These are phyloP conservation scores for Semibalanus balanoides DNA, from an alignment of 1,140 invertebrate species.

Conservation along the genomic window DNA sequence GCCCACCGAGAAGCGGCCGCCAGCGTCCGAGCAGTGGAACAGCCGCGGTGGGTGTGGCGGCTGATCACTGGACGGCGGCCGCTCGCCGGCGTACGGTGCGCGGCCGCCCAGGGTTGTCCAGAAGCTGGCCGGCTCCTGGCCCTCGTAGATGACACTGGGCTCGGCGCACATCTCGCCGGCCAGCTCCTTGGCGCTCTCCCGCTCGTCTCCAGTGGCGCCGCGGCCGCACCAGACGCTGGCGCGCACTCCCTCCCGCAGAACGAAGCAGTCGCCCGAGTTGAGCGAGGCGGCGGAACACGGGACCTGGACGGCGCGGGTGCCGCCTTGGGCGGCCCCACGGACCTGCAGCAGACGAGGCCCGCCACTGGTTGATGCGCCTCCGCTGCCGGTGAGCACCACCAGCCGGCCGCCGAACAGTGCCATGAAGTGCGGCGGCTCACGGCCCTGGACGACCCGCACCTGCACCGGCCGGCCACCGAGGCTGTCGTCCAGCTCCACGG, in stretches of 20 bases:
- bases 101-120: conserved; percentile 42
- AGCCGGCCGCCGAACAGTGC: conserved; percentile 77
- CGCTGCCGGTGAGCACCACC: conserved; percentile 46
- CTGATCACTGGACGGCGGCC: conserved; percentile 35
- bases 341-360: conserved; percentile 53
- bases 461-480: conserved; percentile 43
- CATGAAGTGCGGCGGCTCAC: conserved; percentile 78
- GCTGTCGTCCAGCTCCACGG: conserved; percentile 47
- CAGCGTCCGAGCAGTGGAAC: conserved; percentile 51
- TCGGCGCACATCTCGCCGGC: conserved; percentile 25
- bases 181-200: conserved; percentile 41
- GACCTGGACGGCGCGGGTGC: conserved; percentile 44
- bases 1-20: conserved; percentile 43
- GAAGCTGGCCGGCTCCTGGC: conserved; percentile 45
- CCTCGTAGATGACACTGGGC: conserved; percentile 30
- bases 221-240: conserved; percentile 44
- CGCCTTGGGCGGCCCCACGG: background rate
- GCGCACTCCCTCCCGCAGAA: conserved; percentile 44
- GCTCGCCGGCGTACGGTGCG: conserved; percentile 38
- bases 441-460: conserved; percentile 67
- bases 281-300: conserved; percentile 48
- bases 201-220: conserved; percentile 51
- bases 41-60: conserved; percentile 40
- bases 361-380: conserved; percentile 25
- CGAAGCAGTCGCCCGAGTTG: conserved; percentile 69